Evolutionary conservation across 2,113 vertebrate genomes (phyloP).

Genomic region (Chlamydotis undulata): DNA sequence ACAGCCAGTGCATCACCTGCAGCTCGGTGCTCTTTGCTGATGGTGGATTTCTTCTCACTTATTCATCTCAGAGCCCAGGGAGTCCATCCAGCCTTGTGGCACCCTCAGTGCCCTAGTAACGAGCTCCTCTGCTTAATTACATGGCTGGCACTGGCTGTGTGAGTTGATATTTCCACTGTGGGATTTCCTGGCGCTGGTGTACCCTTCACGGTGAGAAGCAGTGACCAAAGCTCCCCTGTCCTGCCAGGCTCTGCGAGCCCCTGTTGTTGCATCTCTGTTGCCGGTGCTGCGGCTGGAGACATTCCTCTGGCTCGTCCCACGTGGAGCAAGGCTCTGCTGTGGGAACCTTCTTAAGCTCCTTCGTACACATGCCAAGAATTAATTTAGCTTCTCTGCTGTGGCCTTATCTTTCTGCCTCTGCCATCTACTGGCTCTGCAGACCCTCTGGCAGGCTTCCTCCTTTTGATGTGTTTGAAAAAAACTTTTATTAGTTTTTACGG

Average conservation of each 20-base stretch:
- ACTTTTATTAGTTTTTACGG: slow-evolving; percentile 61
- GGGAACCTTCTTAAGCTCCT: slow-evolving; percentile 21
- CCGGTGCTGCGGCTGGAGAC: not conserved
- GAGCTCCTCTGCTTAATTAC: not conserved
- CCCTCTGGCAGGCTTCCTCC: slow-evolving; percentile 43
- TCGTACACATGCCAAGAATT: slow-evolving; percentile 6
- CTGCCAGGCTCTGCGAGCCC: not conserved
- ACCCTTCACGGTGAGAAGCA: not conserved
- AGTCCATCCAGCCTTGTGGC: not conserved
- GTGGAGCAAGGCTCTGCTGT: not conserved
- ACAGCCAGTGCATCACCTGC: not conserved
- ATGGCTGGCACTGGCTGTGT: not conserved
- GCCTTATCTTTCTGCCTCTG: slow-evolving; percentile 50
- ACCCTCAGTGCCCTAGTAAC: not conserved
- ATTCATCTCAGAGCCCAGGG: not conserved
- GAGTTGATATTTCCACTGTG: not conserved
- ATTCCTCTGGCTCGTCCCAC: slow-evolving; percentile 10
- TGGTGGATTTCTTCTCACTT: not conserved
- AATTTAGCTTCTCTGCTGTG: slow-evolving; percentile 36
- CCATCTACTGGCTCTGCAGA: slow-evolving; percentile 23
- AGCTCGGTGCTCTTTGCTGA: not conserved
- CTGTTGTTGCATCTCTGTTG: not conserved
- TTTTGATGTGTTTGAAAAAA: slow-evolving; percentile 59
- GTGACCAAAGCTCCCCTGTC: not conserved
- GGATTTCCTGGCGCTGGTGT: not conserved